These are phyloP conservation scores for Plumapathes pennacea DNA, from an alignment of 92 coral and sea anemone genomes.

Conservation along the genomic window DNA sequence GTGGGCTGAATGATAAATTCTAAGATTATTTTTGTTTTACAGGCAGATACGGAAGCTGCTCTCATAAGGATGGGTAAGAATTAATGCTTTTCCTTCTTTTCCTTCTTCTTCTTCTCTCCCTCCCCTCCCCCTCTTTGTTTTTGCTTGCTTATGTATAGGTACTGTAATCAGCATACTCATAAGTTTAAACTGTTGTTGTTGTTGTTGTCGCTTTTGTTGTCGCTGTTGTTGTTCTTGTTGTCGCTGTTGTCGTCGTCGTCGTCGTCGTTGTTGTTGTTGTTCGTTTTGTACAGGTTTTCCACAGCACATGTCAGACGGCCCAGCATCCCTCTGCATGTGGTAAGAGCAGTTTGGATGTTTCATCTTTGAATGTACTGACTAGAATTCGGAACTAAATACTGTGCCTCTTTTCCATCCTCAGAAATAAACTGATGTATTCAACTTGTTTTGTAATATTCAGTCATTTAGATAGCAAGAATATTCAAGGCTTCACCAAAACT, in stretches of 20 bases:
- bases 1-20: no score
- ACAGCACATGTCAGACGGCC: conserved; percentile 90
- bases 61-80: conserved; percentile 90
- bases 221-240: background rate
- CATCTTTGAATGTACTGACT: no score
- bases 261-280: no score
- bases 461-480: conserved; percentile 73
- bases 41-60: conserved; percentile 96
- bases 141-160: background rate
- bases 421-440: no score
- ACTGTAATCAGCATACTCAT: background rate
- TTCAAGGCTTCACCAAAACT: conserved; percentile 62
- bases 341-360: no score
- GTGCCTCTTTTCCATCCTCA: no score
- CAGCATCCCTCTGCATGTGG: conserved; percentile 98
- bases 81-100: background rate
- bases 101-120: background rate
- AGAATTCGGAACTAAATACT: no score
- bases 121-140: background rate
- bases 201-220: no score
- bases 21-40: background rate
- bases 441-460: no score
- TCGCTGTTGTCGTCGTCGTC: no score
- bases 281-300: conserved; percentile 99
- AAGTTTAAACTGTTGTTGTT: background rate